Evolutionary conservation across 1,140 invertebrate species (phyloP).

Genomic region (Conopomorpha cramerella): DNA sequence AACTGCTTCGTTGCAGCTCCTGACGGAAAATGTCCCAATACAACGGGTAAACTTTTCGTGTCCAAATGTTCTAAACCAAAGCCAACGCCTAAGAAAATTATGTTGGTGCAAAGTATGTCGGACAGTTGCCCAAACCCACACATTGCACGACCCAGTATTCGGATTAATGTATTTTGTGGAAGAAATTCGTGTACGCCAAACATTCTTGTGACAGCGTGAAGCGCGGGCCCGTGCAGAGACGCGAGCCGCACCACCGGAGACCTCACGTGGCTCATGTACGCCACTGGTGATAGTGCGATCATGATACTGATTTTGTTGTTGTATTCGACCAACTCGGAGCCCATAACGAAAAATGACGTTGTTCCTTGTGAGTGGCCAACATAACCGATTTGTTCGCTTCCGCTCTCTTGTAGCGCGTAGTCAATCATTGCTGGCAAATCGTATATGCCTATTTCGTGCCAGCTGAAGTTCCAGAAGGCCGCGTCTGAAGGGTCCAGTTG

Average conservation of each 20-base stretch:
- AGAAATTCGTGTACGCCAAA: conserved; percentile 22
- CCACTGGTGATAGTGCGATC: conserved; percentile 70
- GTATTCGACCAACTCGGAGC: conserved; percentile 65
- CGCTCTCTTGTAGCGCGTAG: conserved; percentile 41
- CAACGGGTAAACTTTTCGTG: conserved; percentile 69
- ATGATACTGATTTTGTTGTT: conserved; percentile 65
- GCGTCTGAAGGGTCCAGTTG: conserved; percentile 58
- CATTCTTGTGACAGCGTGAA: conserved; percentile 10
- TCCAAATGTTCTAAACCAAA: conserved; percentile 23
- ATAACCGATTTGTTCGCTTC: conserved; percentile 57
- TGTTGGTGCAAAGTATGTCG: conserved; percentile 19
- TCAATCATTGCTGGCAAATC: conserved; percentile 63
- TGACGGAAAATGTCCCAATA: conserved; percentile 76
- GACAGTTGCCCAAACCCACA: conserved; percentile 14
- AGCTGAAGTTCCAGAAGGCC: conserved; percentile 64
- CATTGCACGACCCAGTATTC: conserved; percentile 10
- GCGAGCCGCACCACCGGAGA: conserved; percentile 51
- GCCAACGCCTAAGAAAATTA: conserved; percentile 15
- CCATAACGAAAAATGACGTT: conserved; percentile 64
- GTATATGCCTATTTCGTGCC: conserved; percentile 64
- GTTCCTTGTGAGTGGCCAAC: conserved; percentile 74
- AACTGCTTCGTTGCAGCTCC: conserved; percentile 79
- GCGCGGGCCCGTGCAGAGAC: conserved; percentile 11
- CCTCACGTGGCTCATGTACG: conserved; percentile 58
- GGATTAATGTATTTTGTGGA: conserved; percentile 14